Conservation (phyloP, 2,888 invertebrate genomes). For the Ophraella communa region DNA sequence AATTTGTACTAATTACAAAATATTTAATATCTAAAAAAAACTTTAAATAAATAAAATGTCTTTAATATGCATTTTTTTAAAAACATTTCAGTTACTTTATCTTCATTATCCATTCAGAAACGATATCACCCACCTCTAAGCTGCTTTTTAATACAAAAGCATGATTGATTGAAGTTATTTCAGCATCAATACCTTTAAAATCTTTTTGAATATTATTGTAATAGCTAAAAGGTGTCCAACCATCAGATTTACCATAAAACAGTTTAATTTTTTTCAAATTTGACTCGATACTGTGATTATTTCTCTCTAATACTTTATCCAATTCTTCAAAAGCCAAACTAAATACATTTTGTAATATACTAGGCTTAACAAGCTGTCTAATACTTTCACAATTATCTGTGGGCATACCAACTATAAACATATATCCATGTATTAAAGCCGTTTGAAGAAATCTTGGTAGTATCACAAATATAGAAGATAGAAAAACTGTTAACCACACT, state of each 20-base stretch:
- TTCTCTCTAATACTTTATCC: slow-evolving; percentile 72
- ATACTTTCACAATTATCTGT: slow-evolving; percentile 61
- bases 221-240: slow-evolving; percentile 82
- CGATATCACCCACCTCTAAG: slow-evolving; percentile 61
- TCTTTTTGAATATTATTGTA: slow-evolving; percentile 69
- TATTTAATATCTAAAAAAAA: too few relatives aligned
- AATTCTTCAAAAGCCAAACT: slow-evolving; percentile 82
- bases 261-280: slow-evolving; percentile 73
- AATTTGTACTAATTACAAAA: too few relatives aligned
- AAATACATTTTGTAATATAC: slow-evolving; percentile 69
- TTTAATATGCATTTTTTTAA: too few relatives aligned
- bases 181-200: slow-evolving; percentile 68
- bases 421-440: slow-evolving; percentile 65
- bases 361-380: slow-evolving; percentile 66
- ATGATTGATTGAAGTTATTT: slow-evolving; percentile 69
- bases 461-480: slow-evolving; percentile 62
- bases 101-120: slow-evolving; percentile 51
- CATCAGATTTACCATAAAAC: slow-evolving; percentile 80
- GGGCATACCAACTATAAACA: slow-evolving; percentile 64
- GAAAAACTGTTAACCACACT: slow-evolving; percentile 59
- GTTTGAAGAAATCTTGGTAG: slow-evolving; percentile 65
- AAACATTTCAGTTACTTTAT: slow-evolving; percentile 12
- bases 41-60: too few relatives aligned
- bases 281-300: slow-evolving; percentile 66
- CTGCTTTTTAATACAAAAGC: slow-evolving; percentile 80